Evolutionary conservation across 64 coral and sea anemone genomes (phyloP), one percentile per base, ranked within the genome.

Genomic region (Cladopsammia gracilis): DNA sequence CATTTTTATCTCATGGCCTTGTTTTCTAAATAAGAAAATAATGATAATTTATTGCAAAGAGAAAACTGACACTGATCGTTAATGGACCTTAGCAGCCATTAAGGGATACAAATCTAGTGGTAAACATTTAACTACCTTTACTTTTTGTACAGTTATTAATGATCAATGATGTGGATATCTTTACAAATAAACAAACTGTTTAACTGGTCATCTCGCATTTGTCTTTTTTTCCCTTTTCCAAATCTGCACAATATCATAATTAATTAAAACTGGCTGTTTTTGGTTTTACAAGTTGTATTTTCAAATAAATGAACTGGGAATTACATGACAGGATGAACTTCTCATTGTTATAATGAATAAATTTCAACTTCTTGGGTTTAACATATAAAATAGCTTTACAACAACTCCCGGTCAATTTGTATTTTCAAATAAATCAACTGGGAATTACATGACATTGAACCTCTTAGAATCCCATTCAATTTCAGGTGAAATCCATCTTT

Each of bases 21-120:
- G 47, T 88, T 88, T 88, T 73, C 47, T 88, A 88, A 88, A 88
- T 73, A 73, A 72, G 23, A 25, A 49, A 87, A 83, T 58, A 71
- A 70, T 87, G 34, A 50, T 71, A 73, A 58, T 7, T 46, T 72
- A 58, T 74, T 58, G 50, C 69, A 74, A 72, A 60, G 69, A 15
- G 85, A 88, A 88, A 88, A 54, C 59, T 88, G 85, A 88, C 51
- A 58, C 81, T 85, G 81, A 85, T 85, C 59, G 25, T 2, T 85
- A 42, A 85, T 66, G 81, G 60, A 85, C 59, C 81, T 85, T 65
- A 42, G 79, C 57, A 83, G 79, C 58, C 79, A 61, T 83, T 83
- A 42, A 61, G 43, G 79, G 79, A 52, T 16, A 8, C 45, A 52
- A 83, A 83, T 62, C 62, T 64, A 62, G 62, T 58, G 57, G 79